Evolutionary conservation across 2,113 vertebrate species (phyloP).

Genomic region (Albula goreensis): DNA sequence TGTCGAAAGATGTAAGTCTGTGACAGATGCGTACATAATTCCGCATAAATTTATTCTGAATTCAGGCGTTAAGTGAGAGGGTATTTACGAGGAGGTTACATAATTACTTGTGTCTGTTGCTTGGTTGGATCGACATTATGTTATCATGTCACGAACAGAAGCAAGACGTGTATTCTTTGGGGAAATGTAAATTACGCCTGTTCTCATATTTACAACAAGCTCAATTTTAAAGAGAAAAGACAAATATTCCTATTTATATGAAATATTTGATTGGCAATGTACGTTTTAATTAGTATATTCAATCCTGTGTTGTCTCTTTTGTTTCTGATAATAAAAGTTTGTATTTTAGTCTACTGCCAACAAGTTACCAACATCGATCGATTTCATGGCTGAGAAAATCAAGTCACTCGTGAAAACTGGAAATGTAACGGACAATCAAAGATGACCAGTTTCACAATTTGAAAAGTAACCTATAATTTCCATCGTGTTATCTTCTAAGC

Average conservation of each 20-base stretch:
- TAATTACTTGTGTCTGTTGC: background rate
- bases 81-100: background rate
- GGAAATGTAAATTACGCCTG: background rate
- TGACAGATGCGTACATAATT: background rate
- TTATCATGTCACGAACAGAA: background rate
- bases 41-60: background rate
- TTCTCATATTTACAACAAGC: background rate
- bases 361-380: background rate
- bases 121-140: background rate
- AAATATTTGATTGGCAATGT: background rate
- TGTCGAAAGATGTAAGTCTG: background rate
- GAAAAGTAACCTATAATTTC: too few relatives aligned
- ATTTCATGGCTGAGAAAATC: background rate
- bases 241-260: background rate
- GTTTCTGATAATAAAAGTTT: background rate
- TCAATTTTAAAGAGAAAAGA: background rate
- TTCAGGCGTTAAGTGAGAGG: background rate
- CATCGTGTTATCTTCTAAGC: too few relatives aligned
- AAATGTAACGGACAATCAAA: background rate
- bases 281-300: background rate
- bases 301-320: background rate
- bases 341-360: background rate
- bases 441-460: too few relatives aligned
- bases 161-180: background rate
- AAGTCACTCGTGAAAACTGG: background rate